Conservation (phyloP, 2,888 invertebrate genomes). For the Eupithecia exiguata region DNA sequence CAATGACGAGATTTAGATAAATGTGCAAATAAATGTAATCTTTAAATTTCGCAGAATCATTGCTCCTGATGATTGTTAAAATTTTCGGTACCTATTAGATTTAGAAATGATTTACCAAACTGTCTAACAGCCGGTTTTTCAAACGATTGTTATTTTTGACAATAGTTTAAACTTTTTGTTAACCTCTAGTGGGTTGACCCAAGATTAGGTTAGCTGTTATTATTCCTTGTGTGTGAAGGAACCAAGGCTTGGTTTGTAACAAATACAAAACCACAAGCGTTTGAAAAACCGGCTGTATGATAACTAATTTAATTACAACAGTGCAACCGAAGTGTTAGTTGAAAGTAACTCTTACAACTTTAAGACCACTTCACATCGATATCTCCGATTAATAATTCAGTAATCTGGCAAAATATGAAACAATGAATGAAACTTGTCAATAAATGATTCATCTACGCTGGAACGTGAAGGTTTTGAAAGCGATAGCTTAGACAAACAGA, state of each 20-base stretch:
- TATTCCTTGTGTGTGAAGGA: too few species aligned
- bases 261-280: too few species aligned
- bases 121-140: too few species aligned
- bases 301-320: not conserved
- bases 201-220: too few species aligned
- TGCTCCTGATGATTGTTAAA: not conserved
- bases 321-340: not conserved
- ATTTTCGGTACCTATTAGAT: not conserved
- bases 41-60: not conserved
- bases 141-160: too few species aligned
- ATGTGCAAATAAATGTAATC: not conserved
- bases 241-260: too few species aligned
- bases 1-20: constrained; percentile 9
- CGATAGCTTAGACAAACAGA: constrained; percentile 20
- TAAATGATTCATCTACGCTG: constrained; percentile 10
- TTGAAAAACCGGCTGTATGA: too few species aligned
- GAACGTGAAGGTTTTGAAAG: constrained; percentile 20
- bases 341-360: constrained; percentile 5
- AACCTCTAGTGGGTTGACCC: too few species aligned
- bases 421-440: constrained; percentile 23
- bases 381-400: constrained; percentile 14
- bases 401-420: constrained; percentile 1
- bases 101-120: not conserved
- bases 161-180: too few species aligned
- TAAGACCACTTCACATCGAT: not conserved